Evolutionary conservation across 2,888 invertebrate genomes (phyloP), one percentile per base, ranked within the genome.

Genomic region (Cheilosia grossa): DNA sequence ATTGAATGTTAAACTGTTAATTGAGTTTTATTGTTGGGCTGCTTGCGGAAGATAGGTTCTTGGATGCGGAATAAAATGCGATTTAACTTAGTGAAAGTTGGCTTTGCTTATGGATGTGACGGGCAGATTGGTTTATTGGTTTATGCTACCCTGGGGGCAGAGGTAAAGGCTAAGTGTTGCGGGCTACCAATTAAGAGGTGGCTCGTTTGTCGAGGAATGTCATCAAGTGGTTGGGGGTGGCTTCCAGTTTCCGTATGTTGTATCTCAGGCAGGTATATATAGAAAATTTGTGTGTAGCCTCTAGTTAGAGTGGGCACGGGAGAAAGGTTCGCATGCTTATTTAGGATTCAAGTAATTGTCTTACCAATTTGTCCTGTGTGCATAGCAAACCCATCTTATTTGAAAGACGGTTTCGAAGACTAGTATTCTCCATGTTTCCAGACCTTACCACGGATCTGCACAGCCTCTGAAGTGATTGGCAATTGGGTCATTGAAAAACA

Each of bases 1-100:
- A 80, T 83, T 78, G 82, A 82, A 83, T 74, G 70, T 61, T 80
- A 85, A 85, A 85, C 75, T 85, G 75, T 75, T 81, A 85, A 85
- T 85, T 85, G 81, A 85, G 81, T 85, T 85, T 85, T 85, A 81
- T 80, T 85, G 81, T 81, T 81, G 9, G 64, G 64, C 49, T 59
- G 61, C 7, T 42, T 49, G 15, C 15, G 51, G 17, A 2, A 47
- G 9, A 21, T 10, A 33, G 24, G 33, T 42, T 63, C 47, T 53
- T 54, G 37, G 37, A 13, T 37, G n/a, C 42, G 61, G 63, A 24
- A 67, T 74, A 44, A 42, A 54, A 72, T 69, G 53, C 77, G 78
- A 82, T 82, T 54, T 30, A 54, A 56, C 53, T 78, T 69, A 67
- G 73, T 61, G 73, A 64, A 82, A 73, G 78, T 82, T 77, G 72